Percentiles rank a stretch among this genome's conserved stretches.
These are phyloP conservation scores for Cichlasoma orientale DNA, from an alignment of 2,797 vertebrate species.

Conservation along the genomic window DNA sequence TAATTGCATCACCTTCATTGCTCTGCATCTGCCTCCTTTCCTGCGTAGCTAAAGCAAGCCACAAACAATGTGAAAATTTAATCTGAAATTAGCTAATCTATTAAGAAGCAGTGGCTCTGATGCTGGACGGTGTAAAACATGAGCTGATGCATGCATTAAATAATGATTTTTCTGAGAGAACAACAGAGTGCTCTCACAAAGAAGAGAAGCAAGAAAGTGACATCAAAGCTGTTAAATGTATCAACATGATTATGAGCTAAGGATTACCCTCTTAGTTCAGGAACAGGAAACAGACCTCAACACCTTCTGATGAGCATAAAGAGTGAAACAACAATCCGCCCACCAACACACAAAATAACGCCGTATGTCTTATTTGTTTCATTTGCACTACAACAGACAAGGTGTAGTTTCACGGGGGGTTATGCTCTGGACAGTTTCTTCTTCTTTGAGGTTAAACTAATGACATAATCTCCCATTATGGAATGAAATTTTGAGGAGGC, in stretches of 20 bases:
- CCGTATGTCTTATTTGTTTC: neutral
- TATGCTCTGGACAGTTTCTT: neutral
- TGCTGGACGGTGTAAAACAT: neutral
- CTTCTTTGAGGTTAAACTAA: neutral
- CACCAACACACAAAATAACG: neutral
- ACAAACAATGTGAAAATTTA: neutral
- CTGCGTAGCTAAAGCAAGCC: neutral
- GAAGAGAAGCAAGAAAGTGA: neutral
- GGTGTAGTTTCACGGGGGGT: neutral
- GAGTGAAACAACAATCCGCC: neutral
- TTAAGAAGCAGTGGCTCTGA: neutral
- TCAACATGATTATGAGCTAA: neutral
- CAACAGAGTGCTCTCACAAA: neutral
- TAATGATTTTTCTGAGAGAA: neutral
- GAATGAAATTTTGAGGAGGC: neutral
- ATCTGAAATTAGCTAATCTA: neutral
- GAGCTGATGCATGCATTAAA: neutral
- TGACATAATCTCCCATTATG: neutral
- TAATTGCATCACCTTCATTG: conserved; percentile 18
- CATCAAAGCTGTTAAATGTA: neutral
- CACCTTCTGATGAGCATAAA: conserved; percentile 8
- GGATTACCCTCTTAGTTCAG: neutral
- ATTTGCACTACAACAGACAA: neutral
- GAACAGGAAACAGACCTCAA: neutral
- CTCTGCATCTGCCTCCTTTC: neutral